phyloP scores from a whole-genome alignment of 2,888 invertebrate species.

The Heliconius aoede region DNA sequence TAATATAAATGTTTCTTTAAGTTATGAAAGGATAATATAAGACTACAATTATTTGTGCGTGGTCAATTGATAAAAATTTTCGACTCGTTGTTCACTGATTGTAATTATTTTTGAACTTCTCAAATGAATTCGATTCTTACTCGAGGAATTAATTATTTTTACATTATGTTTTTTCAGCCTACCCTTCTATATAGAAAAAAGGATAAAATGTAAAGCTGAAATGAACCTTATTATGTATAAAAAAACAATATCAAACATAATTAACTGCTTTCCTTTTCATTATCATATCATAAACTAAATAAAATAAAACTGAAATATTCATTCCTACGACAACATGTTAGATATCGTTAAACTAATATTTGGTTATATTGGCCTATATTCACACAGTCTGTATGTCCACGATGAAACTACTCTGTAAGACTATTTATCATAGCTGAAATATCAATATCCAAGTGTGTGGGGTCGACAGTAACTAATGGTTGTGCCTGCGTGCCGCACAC shows the following conservation, averaged over 20 bases:
- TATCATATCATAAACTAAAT: not conserved
- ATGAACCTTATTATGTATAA: too few relatives aligned
- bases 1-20: not conserved
- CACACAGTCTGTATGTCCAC: constrained; percentile 40
- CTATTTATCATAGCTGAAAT: constrained; percentile 74
- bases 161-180: too few relatives aligned
- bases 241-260: not conserved
- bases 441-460: constrained; percentile 71
- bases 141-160: too few relatives aligned
- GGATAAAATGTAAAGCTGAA: too few relatives aligned
- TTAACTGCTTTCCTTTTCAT: not conserved
- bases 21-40: not conserved
- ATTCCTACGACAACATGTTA: constrained; percentile 17
- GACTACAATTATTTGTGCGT: not conserved
- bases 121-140: too few relatives aligned
- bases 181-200: too few relatives aligned
- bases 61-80: not conserved
- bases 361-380: constrained; percentile 38
- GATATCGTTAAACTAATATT: constrained; percentile 5
- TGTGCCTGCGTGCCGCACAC: constrained; percentile 29
- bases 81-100: too few relatives aligned
- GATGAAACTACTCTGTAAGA: constrained; percentile 57
- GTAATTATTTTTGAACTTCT: too few relatives aligned
- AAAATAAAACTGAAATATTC: not conserved
- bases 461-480: constrained; percentile 72